Evolutionary conservation across 1,140 invertebrate species (phyloP).

Genomic region (Panulirus ornatus): DNA sequence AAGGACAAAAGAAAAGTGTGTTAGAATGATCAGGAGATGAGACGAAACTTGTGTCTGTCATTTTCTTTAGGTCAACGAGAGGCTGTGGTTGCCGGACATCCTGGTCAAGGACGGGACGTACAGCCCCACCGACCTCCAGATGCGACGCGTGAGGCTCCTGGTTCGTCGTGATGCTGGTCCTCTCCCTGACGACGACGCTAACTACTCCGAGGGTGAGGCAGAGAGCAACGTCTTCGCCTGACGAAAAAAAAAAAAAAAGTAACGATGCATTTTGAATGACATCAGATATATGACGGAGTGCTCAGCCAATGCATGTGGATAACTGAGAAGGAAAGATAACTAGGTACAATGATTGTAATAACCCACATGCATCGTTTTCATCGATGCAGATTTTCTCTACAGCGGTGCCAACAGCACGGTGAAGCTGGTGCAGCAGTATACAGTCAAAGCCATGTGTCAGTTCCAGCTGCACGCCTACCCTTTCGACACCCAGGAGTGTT

Average conservation of each 20-base stretch:
- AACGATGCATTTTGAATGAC: too few relatives aligned
- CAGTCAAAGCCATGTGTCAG: conserved; percentile 1
- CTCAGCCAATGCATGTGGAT: too few relatives aligned
- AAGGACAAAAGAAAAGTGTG: too few relatives aligned
- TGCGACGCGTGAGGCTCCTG: neutral
- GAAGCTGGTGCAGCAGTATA: neutral
- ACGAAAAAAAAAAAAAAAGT: neutral
- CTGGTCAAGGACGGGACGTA: neutral
- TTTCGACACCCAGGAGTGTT: conserved; percentile 27
- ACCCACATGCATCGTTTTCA: too few relatives aligned
- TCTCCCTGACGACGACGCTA: neutral
- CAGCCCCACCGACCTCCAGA: neutral
- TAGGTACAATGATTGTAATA: too few relatives aligned
- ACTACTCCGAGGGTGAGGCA: neutral
- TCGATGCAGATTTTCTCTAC: too few relatives aligned
- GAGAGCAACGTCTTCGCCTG: neutral
- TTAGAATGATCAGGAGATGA: too few relatives aligned
- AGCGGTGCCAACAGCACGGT: neutral
- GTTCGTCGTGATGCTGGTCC: neutral
- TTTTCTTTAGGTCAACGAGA: neutral
- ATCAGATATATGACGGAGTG: too few relatives aligned
- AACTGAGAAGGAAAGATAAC: too few relatives aligned
- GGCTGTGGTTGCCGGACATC: conserved; percentile 2
- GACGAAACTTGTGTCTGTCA: too few relatives aligned
- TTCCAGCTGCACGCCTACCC: conserved; percentile 16